Percentiles rank a stretch among this genome's conserved stretches.
These are phyloP conservation scores for Plebejus melissa DNA, from an alignment of 2,888 invertebrate genomes.

Conservation along the genomic window DNA sequence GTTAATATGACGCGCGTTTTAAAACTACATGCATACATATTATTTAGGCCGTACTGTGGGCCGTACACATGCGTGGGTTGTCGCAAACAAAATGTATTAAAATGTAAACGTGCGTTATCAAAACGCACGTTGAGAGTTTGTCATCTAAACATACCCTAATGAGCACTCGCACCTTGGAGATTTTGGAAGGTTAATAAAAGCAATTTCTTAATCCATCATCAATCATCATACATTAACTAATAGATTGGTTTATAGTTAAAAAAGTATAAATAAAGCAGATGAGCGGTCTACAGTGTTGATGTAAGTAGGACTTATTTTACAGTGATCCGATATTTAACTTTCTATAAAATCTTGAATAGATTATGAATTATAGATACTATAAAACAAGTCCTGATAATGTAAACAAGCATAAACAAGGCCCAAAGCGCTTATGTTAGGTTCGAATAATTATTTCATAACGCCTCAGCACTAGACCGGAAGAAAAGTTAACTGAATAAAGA, in stretches of 20 bases:
- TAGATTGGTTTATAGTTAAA: background rate
- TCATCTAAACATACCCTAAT: no score
- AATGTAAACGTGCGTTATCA: no score
- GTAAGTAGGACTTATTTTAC: background rate
- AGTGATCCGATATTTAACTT: background rate
- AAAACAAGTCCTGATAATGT: background rate
- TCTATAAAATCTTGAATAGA: background rate
- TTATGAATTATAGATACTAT: background rate
- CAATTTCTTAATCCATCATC: background rate
- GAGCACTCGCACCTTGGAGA: background rate
- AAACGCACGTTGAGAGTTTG: no score
- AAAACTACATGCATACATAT: no score
- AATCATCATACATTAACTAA: background rate
- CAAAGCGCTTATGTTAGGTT: background rate
- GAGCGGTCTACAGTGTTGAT: conserved; percentile 15
- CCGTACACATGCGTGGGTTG: no score
- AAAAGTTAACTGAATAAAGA: background rate
- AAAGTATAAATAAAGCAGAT: conserved; percentile 8
- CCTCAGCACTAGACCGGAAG: background rate
- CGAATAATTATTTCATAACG: background rate
- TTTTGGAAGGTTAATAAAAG: background rate
- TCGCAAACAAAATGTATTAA: no score
- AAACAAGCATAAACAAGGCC: background rate
- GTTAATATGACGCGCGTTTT: no score
- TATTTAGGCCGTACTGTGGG: no score